Base-by-base conservation (phyloP, 2,113 vertebrate species). In the Sigmodon hispidus region DNA sequence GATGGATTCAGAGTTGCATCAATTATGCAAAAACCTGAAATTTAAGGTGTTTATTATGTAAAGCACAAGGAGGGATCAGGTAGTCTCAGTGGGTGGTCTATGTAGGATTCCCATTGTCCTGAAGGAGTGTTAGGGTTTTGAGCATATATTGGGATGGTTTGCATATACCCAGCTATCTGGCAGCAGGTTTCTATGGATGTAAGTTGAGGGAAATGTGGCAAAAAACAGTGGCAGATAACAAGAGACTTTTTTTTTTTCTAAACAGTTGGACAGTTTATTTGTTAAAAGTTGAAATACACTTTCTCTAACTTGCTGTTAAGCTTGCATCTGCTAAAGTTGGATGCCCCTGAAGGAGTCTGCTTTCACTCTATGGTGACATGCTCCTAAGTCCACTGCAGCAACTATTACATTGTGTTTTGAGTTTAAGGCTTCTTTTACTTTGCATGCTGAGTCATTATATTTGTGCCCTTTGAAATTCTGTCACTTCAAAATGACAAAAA, bases 241-340 rank as follows among this genome's bases (percentile, higher is more conserved):
- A n/a, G n/a, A n/a, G n/a, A n/a, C n/a, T n/a, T n/a, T n/a, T n/a
- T n/a, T n/a, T n/a, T n/a, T n/a, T n/a, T n/a, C n/a, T 57, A 86
- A 73, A 67, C 65, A 72, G 81, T 79, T 80, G 57, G 69, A 57
- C 55, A 93, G 43, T 73, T 93, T 70, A 69, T 96, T 77, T 93
- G 59, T 91, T 50, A 80, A 48, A 67, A 63, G 15, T 61, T 36
- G 2, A 65, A 92, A 91, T 52, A 52, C 40, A 94, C 12, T 73
- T 92, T 83, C 73, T 94, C 90, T 57, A 57, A 93, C 29, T 84
- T 73, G 69, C 36, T 84, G 17, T 87, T 89, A 89, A 85, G 12
- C 24, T 63, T 84, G 59, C 63, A 15, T 55, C 85, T 55, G 34
- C 10, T 52, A 63, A 96, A 93, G 59, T 3, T 31, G 61, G 61